Base-by-base conservation (phyloP, 2,113 vertebrate species). In the Monopterus albus region DNA sequence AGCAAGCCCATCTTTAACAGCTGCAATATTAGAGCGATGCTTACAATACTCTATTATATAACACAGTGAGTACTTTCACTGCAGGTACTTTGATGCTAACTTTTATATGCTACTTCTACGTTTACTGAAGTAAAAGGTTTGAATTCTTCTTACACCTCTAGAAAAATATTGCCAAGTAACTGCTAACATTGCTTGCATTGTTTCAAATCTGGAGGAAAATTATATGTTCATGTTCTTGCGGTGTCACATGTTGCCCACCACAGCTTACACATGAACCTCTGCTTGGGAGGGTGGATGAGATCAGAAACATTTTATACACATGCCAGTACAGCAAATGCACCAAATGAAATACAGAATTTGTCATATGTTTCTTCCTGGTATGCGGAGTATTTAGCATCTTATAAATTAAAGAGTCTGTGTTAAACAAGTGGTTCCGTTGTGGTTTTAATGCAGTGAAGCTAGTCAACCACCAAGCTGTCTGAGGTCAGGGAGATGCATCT, bases 251-350 rank as follows among this genome's bases (percentile, higher is more conserved):
- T 23, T 21, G 28, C 35, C 42, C 7, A 12, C 17, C 46, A 21
- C 31, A 58, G 50, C 23, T 63, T 33, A 45, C 39, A 49, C n/a
- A n/a, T n/a, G n/a, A n/a, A n/a, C n/a, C n/a, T n/a, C n/a, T n/a
- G n/a, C n/a, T n/a, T n/a, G 23, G 42, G 56, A 40, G 45, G 62
- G 18, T 7, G 60, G 9, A 82, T 33, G 58, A 38, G 17, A 42
- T 56, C 36, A 17, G 18, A 58, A 56, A 55, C 39, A 42, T 8
- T 28, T 31, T 29, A n/a, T 59, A n/a, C 42, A 69, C 7, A 14
- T 33, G 43, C 26, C 26, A 71, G 35, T 36, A n/a, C n/a, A 61
- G 15, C 6, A 21, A 51, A 64, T 25, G 11, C 45, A 2, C 13
- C 12, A 23, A 46, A 23, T 20, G 10, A 47, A 57, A 52, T 3